A percentile compares a stretch with the other conserved stretches of the same genome.
These are phyloP conservation scores for Falco biarmicus DNA, from an alignment of 2,797 vertebrate genomes.

Conservation along the genomic window DNA sequence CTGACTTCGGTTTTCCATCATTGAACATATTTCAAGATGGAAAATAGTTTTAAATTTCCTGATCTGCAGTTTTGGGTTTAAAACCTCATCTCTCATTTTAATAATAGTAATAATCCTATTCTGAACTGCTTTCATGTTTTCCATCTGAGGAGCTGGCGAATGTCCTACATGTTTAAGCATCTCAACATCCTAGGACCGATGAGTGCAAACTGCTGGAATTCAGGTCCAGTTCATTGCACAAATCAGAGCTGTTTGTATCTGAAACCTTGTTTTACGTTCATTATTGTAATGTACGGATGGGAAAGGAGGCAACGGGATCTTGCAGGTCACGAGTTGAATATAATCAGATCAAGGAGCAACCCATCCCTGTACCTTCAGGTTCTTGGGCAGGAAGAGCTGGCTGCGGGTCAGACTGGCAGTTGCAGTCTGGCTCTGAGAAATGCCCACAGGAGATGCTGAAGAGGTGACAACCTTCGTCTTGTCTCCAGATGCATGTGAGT, in stretches of 20 bases:
- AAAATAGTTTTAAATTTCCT: neutral
- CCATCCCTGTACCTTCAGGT: accelerated
- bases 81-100: conserved; percentile 27
- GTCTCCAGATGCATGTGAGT: neutral
- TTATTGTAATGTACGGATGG: neutral
- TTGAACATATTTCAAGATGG: neutral
- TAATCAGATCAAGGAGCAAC: neutral
- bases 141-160: neutral
- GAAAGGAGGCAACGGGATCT: neutral
- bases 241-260: neutral
- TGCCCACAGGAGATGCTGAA: neutral
- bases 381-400: neutral
- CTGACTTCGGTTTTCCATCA: neutral
- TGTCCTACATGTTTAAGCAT: neutral
- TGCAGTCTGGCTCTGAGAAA: neutral
- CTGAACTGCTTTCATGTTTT: neutral
- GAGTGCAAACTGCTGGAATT: neutral
- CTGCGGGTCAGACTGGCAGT: neutral
- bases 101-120: conserved; percentile 1
- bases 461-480: accelerated
- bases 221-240: neutral
- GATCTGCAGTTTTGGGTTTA: neutral
- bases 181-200: neutral
- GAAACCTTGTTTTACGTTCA: neutral
- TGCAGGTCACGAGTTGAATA: neutral